Percentiles rank a stretch among this genome's conserved stretches.
These are phyloP conservation scores for Holothuria glaberrima DNA, from an alignment of 35 echinoderm and acorn worm genomes.

Conservation along the genomic window DNA sequence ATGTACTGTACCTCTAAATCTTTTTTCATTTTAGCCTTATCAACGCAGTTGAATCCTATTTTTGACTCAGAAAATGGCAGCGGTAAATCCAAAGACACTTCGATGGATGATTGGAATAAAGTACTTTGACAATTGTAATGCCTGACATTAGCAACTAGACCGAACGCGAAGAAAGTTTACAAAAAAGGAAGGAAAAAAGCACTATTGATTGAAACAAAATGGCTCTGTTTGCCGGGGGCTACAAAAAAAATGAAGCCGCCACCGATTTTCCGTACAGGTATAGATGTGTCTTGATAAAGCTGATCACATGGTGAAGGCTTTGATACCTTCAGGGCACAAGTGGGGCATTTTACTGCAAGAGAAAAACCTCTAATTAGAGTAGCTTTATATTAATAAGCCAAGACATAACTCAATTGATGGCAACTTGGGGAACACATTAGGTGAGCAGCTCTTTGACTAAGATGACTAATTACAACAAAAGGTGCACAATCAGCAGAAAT, in stretches of 20 bases:
- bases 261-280: slow-evolving; percentile 12
- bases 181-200: background rate
- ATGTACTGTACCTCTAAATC: too few species aligned
- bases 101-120: too few species aligned
- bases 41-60: too few species aligned
- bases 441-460: too few species aligned
- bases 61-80: too few species aligned
- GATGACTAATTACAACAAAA: too few species aligned
- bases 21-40: too few species aligned
- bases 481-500: too few species aligned
- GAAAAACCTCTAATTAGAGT: slow-evolving; percentile 27
- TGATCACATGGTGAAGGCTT: background rate
- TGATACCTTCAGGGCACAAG: background rate
- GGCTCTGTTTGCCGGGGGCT: slow-evolving; percentile 29
- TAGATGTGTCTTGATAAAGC: background rate
- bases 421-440: background rate
- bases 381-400: slow-evolving; percentile 44
- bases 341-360: background rate
- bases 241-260: background rate
- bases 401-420: slow-evolving; percentile 39
- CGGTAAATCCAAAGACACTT: too few species aligned
- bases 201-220: slow-evolving; percentile 46
- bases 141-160: too few species aligned
- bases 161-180: too few species aligned
- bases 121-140: too few species aligned